phyloP scores from a whole-genome alignment of 2,888 invertebrate genomes.

The Drosophila aldrichi region DNA sequence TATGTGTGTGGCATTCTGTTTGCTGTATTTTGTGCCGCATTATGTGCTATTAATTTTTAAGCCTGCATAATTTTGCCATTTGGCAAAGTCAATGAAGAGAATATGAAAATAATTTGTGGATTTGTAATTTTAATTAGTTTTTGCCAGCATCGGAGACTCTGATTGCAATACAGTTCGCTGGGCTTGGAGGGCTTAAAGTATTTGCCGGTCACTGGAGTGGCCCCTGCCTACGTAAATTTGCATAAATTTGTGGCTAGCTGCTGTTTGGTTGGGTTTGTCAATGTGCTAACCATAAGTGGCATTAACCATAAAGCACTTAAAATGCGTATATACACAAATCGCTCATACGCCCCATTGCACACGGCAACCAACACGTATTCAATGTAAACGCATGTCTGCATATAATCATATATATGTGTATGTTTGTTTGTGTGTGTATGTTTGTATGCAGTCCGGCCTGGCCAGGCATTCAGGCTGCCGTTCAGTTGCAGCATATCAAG shows the following conservation, averaged over 20 bases:
- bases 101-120: conserved; percentile 54
- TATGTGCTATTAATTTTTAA: conserved; percentile 63
- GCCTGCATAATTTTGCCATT: conserved; percentile 58
- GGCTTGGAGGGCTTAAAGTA: conserved; percentile 23
- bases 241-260: conserved; percentile 50
- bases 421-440: not conserved
- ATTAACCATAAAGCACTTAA: conserved; percentile 69
- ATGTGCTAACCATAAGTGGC: conserved; percentile 60
- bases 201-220: conserved; percentile 22
- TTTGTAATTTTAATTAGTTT: conserved; percentile 67
- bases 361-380: conserved; percentile 15
- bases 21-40: conserved; percentile 48
- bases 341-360: conserved; percentile 59
- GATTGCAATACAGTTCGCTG: conserved; percentile 35
- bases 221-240: conserved; percentile 36
- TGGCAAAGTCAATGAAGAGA: conserved; percentile 54
- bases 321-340: conserved; percentile 52
- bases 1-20: conserved; percentile 29
- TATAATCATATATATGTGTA: not conserved
- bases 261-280: conserved; percentile 46
- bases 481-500: conserved; percentile 41
- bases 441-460: not conserved
- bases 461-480: not conserved
- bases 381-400: not conserved
- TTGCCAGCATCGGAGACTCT: conserved; percentile 32